phyloP scores from a whole-genome alignment of 2,888 invertebrate genomes.

The Meandrusa payeni region DNA sequence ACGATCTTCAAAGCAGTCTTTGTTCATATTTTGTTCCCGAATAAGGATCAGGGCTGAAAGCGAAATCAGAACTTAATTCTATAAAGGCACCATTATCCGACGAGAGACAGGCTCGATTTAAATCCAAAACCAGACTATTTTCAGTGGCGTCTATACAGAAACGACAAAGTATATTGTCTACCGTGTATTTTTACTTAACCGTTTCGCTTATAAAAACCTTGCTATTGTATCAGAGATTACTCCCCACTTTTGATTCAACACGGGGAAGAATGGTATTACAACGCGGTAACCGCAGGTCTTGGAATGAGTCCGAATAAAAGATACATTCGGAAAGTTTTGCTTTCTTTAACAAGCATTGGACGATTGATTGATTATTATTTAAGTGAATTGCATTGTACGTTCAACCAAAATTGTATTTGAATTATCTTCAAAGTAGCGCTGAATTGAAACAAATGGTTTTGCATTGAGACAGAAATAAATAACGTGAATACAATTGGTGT shows the following conservation, averaged over 20 bases:
- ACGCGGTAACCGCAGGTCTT: constrained; percentile 15
- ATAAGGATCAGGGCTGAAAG: neutral
- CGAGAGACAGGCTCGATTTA: constrained; percentile 10
- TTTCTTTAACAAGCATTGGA: constrained; percentile 11
- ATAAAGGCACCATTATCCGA: constrained; percentile 15
- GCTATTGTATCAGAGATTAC: constrained; percentile 23
- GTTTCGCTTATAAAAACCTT: constrained; percentile 16
- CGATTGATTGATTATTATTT: constrained; percentile 16
- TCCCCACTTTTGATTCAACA: constrained; percentile 19
- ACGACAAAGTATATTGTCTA: constrained; percentile 16
- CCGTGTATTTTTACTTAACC: constrained; percentile 17
- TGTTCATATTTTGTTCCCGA: constrained; percentile 2
- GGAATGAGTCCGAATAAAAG: constrained; percentile 14
- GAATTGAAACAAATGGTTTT: constrained; percentile 18
- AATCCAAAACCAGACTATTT: constrained; percentile 18
- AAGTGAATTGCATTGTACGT: constrained; percentile 6
- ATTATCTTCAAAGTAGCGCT: constrained; percentile 1
- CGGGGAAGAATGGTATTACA: constrained; percentile 19
- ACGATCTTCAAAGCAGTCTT: constrained; percentile 1
- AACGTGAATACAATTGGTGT: constrained; percentile 9
- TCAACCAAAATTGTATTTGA: constrained; percentile 8
- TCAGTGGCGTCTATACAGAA: constrained; percentile 12
- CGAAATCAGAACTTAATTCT: constrained; percentile 13
- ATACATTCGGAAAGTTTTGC: constrained; percentile 6
- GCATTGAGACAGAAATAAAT: constrained; percentile 9